These are phyloP conservation scores for Echiichthys vipera DNA, from an alignment of 2,797 vertebrate species.

Conservation along the genomic window DNA sequence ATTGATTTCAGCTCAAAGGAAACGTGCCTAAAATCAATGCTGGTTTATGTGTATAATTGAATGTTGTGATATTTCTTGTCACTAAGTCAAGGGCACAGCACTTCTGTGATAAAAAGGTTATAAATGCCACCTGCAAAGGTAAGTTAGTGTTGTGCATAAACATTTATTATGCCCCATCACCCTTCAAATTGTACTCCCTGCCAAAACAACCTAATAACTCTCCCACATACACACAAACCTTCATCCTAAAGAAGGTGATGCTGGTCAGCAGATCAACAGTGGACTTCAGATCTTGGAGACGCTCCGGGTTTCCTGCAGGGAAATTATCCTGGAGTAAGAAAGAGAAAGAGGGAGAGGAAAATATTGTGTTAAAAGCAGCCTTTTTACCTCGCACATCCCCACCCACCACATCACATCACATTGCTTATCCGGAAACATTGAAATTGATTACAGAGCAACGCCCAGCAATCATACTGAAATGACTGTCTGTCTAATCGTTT, in stretches of 20 bases:
- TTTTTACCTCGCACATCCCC: conserved; percentile 15
- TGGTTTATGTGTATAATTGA: conserved; percentile 56
- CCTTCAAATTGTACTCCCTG: neutral
- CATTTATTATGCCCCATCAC: neutral
- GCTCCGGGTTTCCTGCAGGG: conserved; percentile 93
- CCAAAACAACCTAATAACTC: neutral
- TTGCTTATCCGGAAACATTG: conserved; percentile 54
- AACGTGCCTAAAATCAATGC: conserved; percentile 62
- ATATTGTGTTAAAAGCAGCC: conserved; percentile 24
- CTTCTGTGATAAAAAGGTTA: conserved; percentile 20
- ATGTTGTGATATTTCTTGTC: conserved; percentile 42
- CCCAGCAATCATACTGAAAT: conserved; percentile 76
- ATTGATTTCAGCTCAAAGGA: conserved; percentile 65
- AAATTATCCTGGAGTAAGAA: conserved; percentile 91
- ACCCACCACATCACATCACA: conserved; percentile 44
- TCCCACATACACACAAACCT: conserved; percentile 76
- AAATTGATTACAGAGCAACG: conserved; percentile 71
- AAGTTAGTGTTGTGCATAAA: neutral
- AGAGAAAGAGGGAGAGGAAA: conserved; percentile 15
- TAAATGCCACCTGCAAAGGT: conserved; percentile 8
- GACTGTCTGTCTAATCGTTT: conserved; percentile 77
- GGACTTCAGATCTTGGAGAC: conserved; percentile 96
- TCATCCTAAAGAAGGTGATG: conserved; percentile 98
- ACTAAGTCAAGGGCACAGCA: conserved; percentile 18
- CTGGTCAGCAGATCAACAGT: conserved; percentile 97